Evolutionary conservation across 2,888 invertebrate genomes (phyloP).

Genomic region (Quadroppia sp.): DNA sequence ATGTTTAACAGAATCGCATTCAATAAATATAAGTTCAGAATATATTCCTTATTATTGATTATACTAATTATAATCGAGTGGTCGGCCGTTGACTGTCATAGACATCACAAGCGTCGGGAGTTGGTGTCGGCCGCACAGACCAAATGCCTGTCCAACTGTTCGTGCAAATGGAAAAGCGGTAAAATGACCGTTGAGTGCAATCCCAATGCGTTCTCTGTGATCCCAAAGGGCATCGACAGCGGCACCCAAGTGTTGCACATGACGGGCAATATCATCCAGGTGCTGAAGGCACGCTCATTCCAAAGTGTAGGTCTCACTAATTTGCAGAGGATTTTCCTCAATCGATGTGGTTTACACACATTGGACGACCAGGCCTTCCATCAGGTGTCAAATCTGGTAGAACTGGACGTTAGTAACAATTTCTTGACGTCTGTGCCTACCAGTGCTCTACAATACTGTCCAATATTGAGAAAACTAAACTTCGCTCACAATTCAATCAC

Average conservation of each 20-base stretch:
- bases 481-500: constrained; percentile 47
- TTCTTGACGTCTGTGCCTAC: constrained; percentile 46
- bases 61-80: background rate
- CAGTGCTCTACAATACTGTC: constrained; percentile 45
- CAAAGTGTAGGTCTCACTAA: constrained; percentile 45
- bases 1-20: background rate
- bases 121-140: constrained; percentile 35
- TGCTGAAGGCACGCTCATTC: constrained; percentile 46
- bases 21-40: constrained; percentile 16
- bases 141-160: constrained; percentile 46
- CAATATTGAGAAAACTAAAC: constrained; percentile 45
- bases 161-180: constrained; percentile 48
- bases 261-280: constrained; percentile 45
- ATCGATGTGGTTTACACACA: constrained; percentile 44
- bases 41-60: constrained; percentile 4
- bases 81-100: background rate
- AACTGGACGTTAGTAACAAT: constrained; percentile 48
- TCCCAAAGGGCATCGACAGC: constrained; percentile 46
- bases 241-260: constrained; percentile 48
- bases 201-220: constrained; percentile 43
- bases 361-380: constrained; percentile 47
- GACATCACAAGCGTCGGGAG: background rate
- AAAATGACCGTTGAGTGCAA: constrained; percentile 48
- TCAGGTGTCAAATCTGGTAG: constrained; percentile 47
- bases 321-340: constrained; percentile 46